Evolutionary conservation across 2,113 vertebrate genomes (phyloP), one percentile per base, ranked within the genome.

Genomic region (Agapornis roseicollis): DNA sequence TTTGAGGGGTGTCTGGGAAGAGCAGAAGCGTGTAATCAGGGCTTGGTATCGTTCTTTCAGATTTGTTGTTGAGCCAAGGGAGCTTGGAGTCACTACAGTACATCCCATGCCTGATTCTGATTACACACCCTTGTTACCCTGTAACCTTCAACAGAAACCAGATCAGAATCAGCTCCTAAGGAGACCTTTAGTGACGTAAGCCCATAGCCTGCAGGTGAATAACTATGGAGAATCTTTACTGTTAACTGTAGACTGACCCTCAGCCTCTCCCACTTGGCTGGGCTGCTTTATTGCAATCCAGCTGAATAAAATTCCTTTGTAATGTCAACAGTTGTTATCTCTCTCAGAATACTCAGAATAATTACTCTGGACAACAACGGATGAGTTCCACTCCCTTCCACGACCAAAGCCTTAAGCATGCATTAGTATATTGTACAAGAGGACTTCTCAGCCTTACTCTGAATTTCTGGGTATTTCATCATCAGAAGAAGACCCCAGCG

Each of bases 391-490:
- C 78, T 92, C 89, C 73, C 55, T 93, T 60, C 88, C 64, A 81
- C 85, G 79, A 69, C 73, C 46, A 37, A 84, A 93, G 80, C 29
- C 55, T 76, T 61, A 71, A 79, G 69, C 58, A 50, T 90, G 44
- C 78, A 76, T 41, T 27, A 46, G 13, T 41, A 15, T 72, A 53
- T 28, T 56, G 27, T 80, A 85, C 25, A 27, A 89, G 53, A 53
- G 27, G 35, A 11, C 9, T 72, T 76, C 52, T 87, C 61, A 44
- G 84, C 60, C 96, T 97, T 97, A 97, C 98, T 97, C 89, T 98
- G 98, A 86, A 98, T 96, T 73, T 97, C 94, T 56, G 97, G 97
- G 82, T 98, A 97, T 79, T 98, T 98, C 95, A 97, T 98, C 98
- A 98, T 97, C 85, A 98, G 87, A 3, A 98, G 95, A 76, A 98